These are phyloP conservation scores for Aphelenchoides bicaudatus DNA, from an alignment of 2,888 invertebrate genomes.

Conservation along the genomic window DNA sequence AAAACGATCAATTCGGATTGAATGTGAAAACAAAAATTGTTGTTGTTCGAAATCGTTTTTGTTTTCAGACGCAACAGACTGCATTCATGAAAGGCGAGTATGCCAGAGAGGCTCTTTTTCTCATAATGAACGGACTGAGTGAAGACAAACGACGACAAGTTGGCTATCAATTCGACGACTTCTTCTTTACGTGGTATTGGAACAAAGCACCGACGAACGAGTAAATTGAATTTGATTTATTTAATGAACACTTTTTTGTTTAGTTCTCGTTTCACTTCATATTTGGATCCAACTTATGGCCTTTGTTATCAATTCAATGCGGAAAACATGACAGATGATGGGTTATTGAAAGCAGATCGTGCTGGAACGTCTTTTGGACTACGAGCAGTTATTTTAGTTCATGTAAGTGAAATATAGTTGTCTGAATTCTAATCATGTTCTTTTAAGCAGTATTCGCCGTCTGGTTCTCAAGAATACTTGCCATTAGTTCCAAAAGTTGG, in stretches of 20 bases:
- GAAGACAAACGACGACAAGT: neutral
- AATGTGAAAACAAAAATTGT: constrained; percentile 13
- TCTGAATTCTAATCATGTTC: neutral
- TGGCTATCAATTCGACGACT: constrained; percentile 21
- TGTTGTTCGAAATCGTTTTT: neutral
- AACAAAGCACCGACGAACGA: constrained; percentile 18
- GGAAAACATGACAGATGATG: constrained; percentile 13
- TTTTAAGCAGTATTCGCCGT: constrained; percentile 24
- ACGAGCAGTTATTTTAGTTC: constrained; percentile 12
- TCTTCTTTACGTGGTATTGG: constrained; percentile 22
- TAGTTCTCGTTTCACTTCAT: constrained; percentile 4
- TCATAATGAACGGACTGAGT: constrained; percentile 18
- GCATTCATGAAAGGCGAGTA: neutral
- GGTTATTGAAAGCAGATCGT: neutral
- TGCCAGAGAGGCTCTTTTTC: constrained; percentile 4
- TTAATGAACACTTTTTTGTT: neutral
- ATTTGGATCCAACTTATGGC: neutral
- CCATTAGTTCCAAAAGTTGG: constrained; percentile 25
- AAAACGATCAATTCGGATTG: constrained; percentile 21
- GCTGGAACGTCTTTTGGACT: constrained; percentile 27
- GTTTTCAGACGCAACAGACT: neutral
- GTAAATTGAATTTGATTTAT: neutral
- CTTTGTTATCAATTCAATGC: constrained; percentile 26
- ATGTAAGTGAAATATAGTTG: constrained; percentile 10
- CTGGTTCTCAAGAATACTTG: constrained; percentile 22